phyloP scores from a whole-genome alignment of 92 coral and sea anemone genomes.

The Paragorgia papillata region DNA sequence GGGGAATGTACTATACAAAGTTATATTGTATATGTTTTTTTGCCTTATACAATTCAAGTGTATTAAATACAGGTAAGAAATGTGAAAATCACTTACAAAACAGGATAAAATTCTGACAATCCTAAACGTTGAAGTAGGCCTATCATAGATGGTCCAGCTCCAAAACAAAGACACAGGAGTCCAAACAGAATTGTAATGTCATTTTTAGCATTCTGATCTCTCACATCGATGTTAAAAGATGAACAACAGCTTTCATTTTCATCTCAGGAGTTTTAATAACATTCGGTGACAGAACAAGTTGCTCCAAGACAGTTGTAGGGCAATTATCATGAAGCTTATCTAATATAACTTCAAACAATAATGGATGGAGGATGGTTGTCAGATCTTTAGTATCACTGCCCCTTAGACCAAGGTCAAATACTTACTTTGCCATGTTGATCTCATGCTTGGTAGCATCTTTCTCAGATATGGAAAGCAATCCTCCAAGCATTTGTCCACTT shows the following conservation, averaged over 20 bases:
- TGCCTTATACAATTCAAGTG: too few species aligned
- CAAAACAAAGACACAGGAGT: constrained; percentile 45
- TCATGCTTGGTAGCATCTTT: not conserved
- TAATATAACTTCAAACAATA: constrained; percentile 28
- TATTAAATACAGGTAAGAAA: too few species aligned
- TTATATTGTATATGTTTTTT: too few species aligned
- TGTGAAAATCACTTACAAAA: not conserved
- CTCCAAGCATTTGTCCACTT: constrained; percentile 10
- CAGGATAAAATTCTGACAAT: constrained; percentile 7
- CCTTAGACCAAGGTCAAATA: constrained; percentile 42
- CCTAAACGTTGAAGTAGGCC: not conserved
- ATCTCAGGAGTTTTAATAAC: constrained; percentile 9
- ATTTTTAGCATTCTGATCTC: too few species aligned
- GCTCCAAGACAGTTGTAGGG: constrained; percentile 32
- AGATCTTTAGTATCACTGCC: constrained; percentile 36
- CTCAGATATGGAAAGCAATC: constrained; percentile 1
- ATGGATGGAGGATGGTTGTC: constrained; percentile 34
- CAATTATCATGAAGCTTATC: constrained; percentile 24
- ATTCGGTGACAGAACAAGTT: too few species aligned
- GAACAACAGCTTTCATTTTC: constrained; percentile 52
- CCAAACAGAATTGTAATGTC: constrained; percentile 56
- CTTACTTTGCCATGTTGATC: constrained; percentile 11
- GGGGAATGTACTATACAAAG: too few species aligned
- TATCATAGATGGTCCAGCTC: constrained; percentile 44
- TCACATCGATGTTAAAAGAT: constrained; percentile 42